Evolutionary conservation across 2,888 invertebrate species (phyloP).

Genomic region (Gonocerus acuteangulatus): DNA sequence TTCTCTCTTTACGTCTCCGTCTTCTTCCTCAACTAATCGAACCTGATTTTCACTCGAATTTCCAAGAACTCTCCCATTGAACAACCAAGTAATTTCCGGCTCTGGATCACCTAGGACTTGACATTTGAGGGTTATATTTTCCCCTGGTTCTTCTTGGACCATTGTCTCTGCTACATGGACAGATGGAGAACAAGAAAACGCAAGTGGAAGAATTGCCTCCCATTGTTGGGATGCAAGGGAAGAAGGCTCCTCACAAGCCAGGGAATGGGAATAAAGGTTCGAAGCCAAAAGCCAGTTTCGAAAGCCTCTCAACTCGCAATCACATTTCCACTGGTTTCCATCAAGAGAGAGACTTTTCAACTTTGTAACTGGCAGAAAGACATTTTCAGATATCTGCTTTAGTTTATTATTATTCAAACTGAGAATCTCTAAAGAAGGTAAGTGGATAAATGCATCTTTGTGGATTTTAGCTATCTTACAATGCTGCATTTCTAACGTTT

Average conservation of each 20-base stretch:
- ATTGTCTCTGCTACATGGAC: conserved; percentile 49
- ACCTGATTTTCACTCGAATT: conserved; percentile 39
- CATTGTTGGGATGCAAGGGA: conserved; percentile 62
- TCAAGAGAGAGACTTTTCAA: conserved; percentile 73
- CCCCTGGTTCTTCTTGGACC: conserved; percentile 68
- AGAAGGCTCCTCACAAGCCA: conserved; percentile 65
- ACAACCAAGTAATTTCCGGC: conserved; percentile 73
- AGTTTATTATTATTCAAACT: conserved; percentile 75
- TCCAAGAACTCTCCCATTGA: conserved; percentile 59
- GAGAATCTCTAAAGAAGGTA: conserved; percentile 64
- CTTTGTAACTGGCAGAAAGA: conserved; percentile 63
- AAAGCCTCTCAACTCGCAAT: conserved; percentile 75
- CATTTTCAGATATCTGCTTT: conserved; percentile 57
- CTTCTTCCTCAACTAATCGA: conserved; percentile 43
- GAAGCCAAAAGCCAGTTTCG: conserved; percentile 74
- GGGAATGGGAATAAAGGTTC: conserved; percentile 66
- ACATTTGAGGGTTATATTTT: conserved; percentile 74
- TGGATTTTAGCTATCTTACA: conserved; percentile 70
- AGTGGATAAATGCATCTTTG: conserved; percentile 65
- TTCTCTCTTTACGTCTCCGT: conserved; percentile 40
- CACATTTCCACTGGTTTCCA: conserved; percentile 84
- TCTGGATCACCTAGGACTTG: conserved; percentile 74
- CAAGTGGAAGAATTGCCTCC: conserved; percentile 65
- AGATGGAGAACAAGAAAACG: conserved; percentile 76
- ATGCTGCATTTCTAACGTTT: conserved; percentile 69